Percentiles rank a stretch among this genome's conserved stretches.
Evolutionary conservation across 2,113 vertebrate genomes (phyloP).

Genomic region (Malurus cyaneus): DNA sequence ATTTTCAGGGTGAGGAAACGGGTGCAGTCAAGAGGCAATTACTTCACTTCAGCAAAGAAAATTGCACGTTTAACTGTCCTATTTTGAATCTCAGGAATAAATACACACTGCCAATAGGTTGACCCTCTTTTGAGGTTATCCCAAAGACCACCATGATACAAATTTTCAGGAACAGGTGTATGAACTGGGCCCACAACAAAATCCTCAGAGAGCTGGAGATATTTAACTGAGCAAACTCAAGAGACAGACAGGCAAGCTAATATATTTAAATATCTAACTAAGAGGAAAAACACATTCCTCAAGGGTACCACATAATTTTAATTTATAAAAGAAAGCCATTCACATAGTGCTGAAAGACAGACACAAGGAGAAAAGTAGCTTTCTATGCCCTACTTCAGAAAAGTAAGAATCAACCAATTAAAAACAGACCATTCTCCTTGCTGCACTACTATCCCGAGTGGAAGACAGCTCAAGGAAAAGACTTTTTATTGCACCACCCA

Average conservation of each 20-base stretch:
- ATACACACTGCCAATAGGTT: accelerated
- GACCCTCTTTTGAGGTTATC: background rate
- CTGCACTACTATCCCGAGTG: accelerated
- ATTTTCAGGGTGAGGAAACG: background rate
- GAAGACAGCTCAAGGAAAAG: background rate
- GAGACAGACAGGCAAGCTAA: background rate
- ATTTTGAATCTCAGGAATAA: background rate
- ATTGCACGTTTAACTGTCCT: accelerated
- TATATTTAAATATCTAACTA: background rate
- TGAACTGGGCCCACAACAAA: background rate
- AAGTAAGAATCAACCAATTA: background rate
- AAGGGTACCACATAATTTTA: background rate
- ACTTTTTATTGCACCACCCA: background rate
- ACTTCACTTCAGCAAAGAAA: background rate
- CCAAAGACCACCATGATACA: background rate
- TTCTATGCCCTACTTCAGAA: accelerated
- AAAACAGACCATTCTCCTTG: background rate
- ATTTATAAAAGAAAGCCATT: background rate
- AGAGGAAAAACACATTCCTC: background rate
- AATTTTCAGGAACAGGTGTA: background rate
- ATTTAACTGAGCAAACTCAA: background rate
- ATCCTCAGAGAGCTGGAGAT: background rate
- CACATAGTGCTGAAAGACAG: background rate
- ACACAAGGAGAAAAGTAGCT: background rate
- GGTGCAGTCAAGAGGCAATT: accelerated